phyloP scores from a whole-genome alignment of 2,888 invertebrate species.

The Lottia scabra region DNA sequence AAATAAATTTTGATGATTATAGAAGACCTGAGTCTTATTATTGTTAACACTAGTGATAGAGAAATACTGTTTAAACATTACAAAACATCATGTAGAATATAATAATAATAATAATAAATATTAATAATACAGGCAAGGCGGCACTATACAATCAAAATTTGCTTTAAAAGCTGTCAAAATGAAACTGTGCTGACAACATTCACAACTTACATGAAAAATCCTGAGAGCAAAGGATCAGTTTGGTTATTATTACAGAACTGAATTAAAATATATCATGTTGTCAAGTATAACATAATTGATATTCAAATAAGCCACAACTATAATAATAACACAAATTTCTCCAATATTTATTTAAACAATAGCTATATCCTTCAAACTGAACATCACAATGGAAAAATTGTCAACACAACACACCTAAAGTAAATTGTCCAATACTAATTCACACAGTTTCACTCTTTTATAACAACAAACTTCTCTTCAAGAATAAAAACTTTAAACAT shows the following conservation, averaged over 20 bases:
- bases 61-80: constrained; percentile 5
- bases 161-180: constrained; percentile 1
- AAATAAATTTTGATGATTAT: no score
- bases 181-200: constrained; percentile 5
- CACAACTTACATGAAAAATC: constrained; percentile 4
- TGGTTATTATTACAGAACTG: no score
- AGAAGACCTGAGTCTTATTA: no score
- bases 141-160: constrained; percentile 1
- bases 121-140: neutral
- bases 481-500: constrained; percentile 22
- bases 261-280: no score
- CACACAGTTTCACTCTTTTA: constrained; percentile 14
- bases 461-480: constrained; percentile 21
- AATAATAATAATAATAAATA: constrained; percentile 1
- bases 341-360: neutral
- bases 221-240: neutral
- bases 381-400: neutral
- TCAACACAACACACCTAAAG: constrained; percentile 16
- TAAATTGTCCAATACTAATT: constrained; percentile 9
- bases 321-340: neutral
- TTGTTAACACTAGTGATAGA: neutral
- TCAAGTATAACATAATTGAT: no score
- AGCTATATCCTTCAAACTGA: neutral
- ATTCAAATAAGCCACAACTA: neutral
- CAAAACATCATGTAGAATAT: neutral